Conservation (phyloP, 53 echinoderm and acorn worm species). For the Paelopatides confundens region DNA sequence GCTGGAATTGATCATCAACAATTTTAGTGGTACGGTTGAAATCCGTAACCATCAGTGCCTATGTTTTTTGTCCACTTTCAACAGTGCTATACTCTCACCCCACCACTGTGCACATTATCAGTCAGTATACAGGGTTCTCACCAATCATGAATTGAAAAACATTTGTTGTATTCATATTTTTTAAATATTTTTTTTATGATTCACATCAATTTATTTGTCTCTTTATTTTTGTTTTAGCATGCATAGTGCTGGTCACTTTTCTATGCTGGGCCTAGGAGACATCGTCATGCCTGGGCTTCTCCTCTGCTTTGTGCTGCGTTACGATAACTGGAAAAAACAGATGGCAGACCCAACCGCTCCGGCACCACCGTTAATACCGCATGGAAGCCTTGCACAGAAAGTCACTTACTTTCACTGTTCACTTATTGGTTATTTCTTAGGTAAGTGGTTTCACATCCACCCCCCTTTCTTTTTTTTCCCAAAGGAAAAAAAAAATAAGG, state of each 20-base stretch:
- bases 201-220: too few species aligned
- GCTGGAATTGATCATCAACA: too few species aligned
- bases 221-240: constrained; percentile 61
- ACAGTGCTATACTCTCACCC: too few species aligned
- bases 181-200: neutral
- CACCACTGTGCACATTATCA: too few species aligned
- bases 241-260: constrained; percentile 97
- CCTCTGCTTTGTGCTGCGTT: constrained; percentile 97
- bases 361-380: constrained; percentile 54
- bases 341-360: constrained; percentile 54
- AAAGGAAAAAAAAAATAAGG: too few species aligned
- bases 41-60: too few species aligned
- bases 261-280: constrained; percentile 98
- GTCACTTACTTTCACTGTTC: constrained; percentile 99
- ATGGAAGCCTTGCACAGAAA: constrained; percentile 77
- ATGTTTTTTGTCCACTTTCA: too few species aligned
- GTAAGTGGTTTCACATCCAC: constrained; percentile 64
- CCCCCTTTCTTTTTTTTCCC: too few species aligned
- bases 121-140: too few species aligned
- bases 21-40: too few species aligned
- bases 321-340: constrained; percentile 96
- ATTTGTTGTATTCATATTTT: neutral
- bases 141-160: too few species aligned
- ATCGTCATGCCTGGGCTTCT: constrained; percentile 99
- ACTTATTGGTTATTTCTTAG: constrained; percentile 96